A percentile compares a stretch with the other conserved stretches of the same genome.
phyloP scores from a whole-genome alignment of 2,888 invertebrate genomes.

The Luperina nickerlii region DNA sequence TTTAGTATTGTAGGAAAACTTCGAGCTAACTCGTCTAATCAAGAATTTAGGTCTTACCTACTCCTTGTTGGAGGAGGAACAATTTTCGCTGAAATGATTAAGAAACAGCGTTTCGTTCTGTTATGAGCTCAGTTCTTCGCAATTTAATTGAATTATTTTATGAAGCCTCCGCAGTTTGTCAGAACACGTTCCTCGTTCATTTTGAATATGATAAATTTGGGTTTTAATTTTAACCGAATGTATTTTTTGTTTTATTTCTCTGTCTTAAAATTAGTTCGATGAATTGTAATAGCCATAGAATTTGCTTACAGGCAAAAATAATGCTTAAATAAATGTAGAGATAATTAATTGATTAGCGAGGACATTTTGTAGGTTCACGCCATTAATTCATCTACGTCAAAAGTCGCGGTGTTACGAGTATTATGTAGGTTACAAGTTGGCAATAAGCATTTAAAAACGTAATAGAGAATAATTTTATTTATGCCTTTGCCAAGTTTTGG shows the following conservation, averaged over 20 bases:
- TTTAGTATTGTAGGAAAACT: conserved; percentile 50
- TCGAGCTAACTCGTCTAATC: conserved; percentile 33
- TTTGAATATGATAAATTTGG: too few relatives aligned
- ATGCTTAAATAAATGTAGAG: not conserved
- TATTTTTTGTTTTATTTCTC: not conserved
- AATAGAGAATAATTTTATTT: conserved; percentile 26
- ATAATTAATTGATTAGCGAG: conserved; percentile 21
- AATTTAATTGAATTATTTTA: too few relatives aligned
- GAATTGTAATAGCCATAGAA: not conserved
- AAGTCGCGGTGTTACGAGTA: conserved; percentile 12
- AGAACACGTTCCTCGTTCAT: not conserved
- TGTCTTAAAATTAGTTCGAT: not conserved
- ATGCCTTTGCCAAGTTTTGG: conserved; percentile 30
- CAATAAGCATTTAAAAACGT: conserved; percentile 30
- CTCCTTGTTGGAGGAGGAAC: conserved; percentile 4
- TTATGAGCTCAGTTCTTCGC: too few relatives aligned
- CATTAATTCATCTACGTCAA: not conserved
- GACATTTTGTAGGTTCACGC: not conserved
- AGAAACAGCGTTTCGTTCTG: not conserved
- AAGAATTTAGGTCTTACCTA: conserved; percentile 38
- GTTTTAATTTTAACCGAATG: too few relatives aligned
- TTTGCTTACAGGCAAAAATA: too few relatives aligned
- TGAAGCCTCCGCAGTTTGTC: not conserved
- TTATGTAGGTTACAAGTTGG: conserved; percentile 56
- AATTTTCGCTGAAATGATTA: not conserved